phyloP scores from a whole-genome alignment of 2,888 invertebrate species.

The Eugnorisma glareosa region DNA sequence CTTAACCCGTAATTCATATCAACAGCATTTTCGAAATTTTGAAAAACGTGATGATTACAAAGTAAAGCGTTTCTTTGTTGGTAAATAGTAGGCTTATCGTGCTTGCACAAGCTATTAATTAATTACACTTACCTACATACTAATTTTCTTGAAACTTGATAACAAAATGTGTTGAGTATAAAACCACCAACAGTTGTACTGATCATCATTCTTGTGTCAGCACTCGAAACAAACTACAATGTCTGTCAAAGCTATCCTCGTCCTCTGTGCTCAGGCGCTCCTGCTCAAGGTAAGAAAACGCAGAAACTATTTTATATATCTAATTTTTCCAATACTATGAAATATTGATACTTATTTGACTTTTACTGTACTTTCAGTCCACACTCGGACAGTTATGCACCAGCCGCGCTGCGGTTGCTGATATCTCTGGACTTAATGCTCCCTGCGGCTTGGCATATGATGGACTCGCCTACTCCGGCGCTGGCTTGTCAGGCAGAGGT shows the following conservation, averaged over 20 bases:
- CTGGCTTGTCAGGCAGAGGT: constrained; percentile 15
- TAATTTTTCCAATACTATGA: too few species aligned
- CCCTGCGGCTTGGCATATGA: constrained; percentile 32
- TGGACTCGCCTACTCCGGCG: neutral
- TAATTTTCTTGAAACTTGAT: constrained; percentile 10
- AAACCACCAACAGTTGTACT: too few species aligned
- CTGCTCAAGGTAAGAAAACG: constrained; percentile 58
- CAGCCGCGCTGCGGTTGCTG: constrained; percentile 44
- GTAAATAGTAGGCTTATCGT: constrained; percentile 31
- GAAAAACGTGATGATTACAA: constrained; percentile 13
- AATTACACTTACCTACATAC: constrained; percentile 19
- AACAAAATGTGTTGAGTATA: too few species aligned
- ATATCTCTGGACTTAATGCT: constrained; percentile 16
- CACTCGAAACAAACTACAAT: too few species aligned
- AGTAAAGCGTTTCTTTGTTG: neutral
- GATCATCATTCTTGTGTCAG: constrained; percentile 45
- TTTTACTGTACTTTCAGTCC: constrained; percentile 21
- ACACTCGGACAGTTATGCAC: constrained; percentile 35
- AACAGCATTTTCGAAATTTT: constrained; percentile 26
- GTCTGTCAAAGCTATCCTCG: constrained; percentile 50
- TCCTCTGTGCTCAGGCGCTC: constrained; percentile 55
- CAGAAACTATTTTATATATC: too few species aligned
- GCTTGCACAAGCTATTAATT: constrained; percentile 22
- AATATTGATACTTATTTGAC: too few species aligned
- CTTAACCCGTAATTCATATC: neutral